A percentile compares a stretch with the other conserved stretches of the same genome.
phyloP scores from a whole-genome alignment of 2,888 invertebrate species.

The Mesopsocus fuscifrons region DNA sequence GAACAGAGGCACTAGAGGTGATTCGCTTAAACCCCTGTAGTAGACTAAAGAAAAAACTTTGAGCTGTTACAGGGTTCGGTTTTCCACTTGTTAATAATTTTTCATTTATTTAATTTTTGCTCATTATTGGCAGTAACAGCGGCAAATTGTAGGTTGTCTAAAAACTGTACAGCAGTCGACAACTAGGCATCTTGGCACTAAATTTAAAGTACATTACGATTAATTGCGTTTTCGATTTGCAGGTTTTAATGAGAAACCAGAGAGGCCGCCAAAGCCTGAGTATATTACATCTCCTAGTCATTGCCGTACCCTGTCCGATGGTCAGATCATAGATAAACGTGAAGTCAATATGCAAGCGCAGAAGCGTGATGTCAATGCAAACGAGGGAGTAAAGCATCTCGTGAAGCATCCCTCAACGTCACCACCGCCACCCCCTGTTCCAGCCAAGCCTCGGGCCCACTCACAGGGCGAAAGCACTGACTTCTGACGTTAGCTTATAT shows the following conservation, averaged over 20 bases:
- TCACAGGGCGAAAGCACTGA: slow-evolving; percentile 8
- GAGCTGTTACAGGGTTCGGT: too few species aligned
- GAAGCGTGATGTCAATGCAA: not conserved
- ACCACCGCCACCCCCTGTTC: slow-evolving; percentile 6
- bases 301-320: slow-evolving; percentile 18
- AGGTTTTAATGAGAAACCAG: slow-evolving; percentile 16
- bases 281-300: slow-evolving; percentile 15
- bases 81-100: too few species aligned
- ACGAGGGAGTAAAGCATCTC: not conserved
- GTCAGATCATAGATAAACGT: slow-evolving; percentile 18
- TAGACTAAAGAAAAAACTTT: too few species aligned
- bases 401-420: slow-evolving; percentile 5
- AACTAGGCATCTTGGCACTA: too few species aligned
- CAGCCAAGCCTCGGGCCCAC: slow-evolving; percentile 6
- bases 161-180: too few species aligned
- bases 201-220: too few species aligned
- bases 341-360: not conserved
- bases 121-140: too few species aligned
- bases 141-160: too few species aligned
- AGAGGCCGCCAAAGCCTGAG: slow-evolving; percentile 19
- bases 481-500: slow-evolving; percentile 5
- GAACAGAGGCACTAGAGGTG: too few species aligned
- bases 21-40: too few species aligned
- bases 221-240: too few species aligned
- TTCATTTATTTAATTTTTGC: too few species aligned